Evolutionary conservation across 2,888 invertebrate species (phyloP).

Genomic region (Tachystola acroxantha): DNA sequence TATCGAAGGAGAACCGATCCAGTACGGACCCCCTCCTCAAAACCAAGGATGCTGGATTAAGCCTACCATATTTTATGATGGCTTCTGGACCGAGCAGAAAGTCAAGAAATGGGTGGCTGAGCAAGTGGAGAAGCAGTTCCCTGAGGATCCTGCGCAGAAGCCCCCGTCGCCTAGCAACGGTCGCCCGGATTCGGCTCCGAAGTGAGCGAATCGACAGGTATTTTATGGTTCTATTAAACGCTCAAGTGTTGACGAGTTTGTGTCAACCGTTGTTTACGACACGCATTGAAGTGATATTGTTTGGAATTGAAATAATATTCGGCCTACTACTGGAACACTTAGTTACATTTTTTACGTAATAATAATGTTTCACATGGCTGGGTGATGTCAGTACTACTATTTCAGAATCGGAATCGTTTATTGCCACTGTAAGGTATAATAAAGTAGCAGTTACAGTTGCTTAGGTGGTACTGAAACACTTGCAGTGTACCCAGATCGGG

Average conservation of each 20-base stretch:
- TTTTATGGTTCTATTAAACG: neutral
- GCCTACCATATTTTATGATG: constrained; percentile 72
- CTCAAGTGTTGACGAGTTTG: neutral
- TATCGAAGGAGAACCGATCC: constrained; percentile 37
- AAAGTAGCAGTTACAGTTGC: no score
- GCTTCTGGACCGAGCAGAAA: constrained; percentile 76
- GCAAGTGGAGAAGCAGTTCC: constrained; percentile 69
- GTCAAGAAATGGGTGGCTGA: constrained; percentile 75
- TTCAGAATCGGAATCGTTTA: no score
- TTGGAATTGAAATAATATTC: no score
- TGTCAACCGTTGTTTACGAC: no score
- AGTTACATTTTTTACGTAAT: no score
- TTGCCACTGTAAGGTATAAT: no score
- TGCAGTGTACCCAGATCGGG: no score
- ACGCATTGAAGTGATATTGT: no score
- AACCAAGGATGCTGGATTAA: constrained; percentile 68
- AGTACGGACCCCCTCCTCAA: constrained; percentile 40
- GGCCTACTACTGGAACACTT: no score
- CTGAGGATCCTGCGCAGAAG: constrained; percentile 43
- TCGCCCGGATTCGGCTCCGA: constrained; percentile 17
- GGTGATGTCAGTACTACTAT: no score
- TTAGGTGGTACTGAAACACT: no score
- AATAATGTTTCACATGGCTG: no score
- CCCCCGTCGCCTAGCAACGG: constrained; percentile 27
- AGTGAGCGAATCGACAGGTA: constrained; percentile 16